These are phyloP conservation scores for Mycetomoellerius zeteki DNA, from an alignment of 1,140 invertebrate species.

Conservation along the genomic window DNA sequence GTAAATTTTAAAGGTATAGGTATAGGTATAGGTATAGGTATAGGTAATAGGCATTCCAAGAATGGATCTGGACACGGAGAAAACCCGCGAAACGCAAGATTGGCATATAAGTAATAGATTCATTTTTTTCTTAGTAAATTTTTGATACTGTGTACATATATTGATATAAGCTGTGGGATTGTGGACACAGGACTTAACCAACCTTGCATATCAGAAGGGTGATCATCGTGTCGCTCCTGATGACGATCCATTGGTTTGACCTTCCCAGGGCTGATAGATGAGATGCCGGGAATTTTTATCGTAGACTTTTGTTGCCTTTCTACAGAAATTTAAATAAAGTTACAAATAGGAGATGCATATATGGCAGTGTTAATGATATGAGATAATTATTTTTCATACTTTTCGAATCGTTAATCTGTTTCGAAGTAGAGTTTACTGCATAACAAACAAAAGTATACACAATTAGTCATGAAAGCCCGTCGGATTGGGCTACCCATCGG, in stretches of 20 bases:
- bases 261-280: background rate
- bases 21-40: too few species aligned
- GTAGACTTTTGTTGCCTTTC: background rate
- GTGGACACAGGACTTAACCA: background rate
- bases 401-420: background rate
- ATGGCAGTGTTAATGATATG: background rate
- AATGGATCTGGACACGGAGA: too few species aligned
- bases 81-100: too few species aligned
- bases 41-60: too few species aligned
- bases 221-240: background rate
- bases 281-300: background rate
- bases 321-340: constrained; percentile 4
- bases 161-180: background rate
- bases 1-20: too few species aligned
- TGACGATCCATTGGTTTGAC: background rate
- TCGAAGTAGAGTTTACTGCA: constrained; percentile 1
- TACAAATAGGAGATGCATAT: background rate
- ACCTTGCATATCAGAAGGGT: background rate
- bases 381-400: constrained; percentile 1
- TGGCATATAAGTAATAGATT: too few species aligned
- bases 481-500: too few species aligned
- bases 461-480: too few species aligned
- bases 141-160: too few species aligned
- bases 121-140: too few species aligned
- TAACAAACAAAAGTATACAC: background rate